A percentile compares a stretch with the other conserved stretches of the same genome.
phyloP scores from a whole-genome alignment of 2,888 invertebrate genomes.

The Labia minor region DNA sequence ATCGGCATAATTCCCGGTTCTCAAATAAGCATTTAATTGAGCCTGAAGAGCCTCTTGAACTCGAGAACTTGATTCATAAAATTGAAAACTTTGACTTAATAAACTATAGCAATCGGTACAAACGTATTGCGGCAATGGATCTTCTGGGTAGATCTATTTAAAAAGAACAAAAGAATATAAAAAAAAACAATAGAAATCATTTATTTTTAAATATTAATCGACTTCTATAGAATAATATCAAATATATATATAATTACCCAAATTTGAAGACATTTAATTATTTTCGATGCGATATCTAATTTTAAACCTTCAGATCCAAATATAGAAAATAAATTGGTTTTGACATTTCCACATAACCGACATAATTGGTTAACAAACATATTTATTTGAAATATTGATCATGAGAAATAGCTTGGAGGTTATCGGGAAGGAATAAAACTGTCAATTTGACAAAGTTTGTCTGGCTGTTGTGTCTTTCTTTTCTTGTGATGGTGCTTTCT shows the following conservation, averaged over 20 bases:
- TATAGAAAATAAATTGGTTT: constrained; percentile 13
- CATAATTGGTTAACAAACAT: not conserved
- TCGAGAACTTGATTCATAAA: not conserved
- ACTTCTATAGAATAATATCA: no score
- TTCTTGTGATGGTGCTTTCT: not conserved
- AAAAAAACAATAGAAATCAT: not conserved
- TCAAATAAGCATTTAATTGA: not conserved
- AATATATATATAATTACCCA: not conserved
- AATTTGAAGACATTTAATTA: not conserved
- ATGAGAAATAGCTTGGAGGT: not conserved
- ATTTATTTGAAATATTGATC: constrained; percentile 1
- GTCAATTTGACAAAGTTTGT: constrained; percentile 3
- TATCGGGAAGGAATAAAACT: constrained; percentile 7
- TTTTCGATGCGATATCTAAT: not conserved
- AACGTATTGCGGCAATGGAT: constrained; percentile 7
- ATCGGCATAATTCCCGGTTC: not conserved
- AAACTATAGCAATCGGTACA: constrained; percentile 4
- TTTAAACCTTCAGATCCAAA: not conserved
- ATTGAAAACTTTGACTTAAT: not conserved
- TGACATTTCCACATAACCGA: constrained; percentile 3
- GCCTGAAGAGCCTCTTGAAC: not conserved
- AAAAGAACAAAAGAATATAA: not conserved
- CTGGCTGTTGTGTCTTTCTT: not conserved
- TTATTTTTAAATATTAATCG: no score
- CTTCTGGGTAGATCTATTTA: not conserved